These are phyloP conservation scores for Benitochromis conjunctus DNA, from an alignment of 2,113 vertebrate genomes.

Conservation along the genomic window DNA sequence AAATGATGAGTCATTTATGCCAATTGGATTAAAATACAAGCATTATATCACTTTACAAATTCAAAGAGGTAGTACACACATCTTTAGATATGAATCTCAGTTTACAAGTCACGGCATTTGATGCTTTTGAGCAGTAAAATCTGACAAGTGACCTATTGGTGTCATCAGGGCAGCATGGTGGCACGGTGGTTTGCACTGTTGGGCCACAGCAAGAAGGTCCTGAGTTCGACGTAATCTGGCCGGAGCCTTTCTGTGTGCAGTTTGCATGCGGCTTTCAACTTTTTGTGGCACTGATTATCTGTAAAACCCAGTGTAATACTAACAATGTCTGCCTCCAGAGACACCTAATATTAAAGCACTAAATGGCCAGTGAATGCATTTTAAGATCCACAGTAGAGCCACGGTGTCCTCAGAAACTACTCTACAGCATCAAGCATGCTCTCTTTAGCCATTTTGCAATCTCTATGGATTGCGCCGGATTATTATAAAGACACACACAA, in stretches of 20 bases:
- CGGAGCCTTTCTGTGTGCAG: background rate
- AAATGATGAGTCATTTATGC: background rate
- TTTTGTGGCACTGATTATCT: background rate
- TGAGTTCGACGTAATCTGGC: fast-evolving
- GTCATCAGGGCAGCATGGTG: background rate
- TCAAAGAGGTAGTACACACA: background rate
- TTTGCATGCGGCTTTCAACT: background rate
- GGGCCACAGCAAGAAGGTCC: background rate
- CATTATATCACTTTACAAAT: background rate
- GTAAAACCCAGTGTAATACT: background rate
- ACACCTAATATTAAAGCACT: background rate
- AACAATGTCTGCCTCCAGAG: background rate
- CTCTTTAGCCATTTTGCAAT: conserved; percentile 12
- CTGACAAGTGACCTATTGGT: background rate
- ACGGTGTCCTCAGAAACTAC: background rate
- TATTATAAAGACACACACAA: conserved; percentile 37
- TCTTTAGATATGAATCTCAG: background rate
- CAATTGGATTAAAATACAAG: background rate
- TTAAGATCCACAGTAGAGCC: background rate
- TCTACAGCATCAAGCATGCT: background rate
- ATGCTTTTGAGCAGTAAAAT: background rate
- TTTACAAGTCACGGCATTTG: background rate
- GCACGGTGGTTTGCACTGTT: fast-evolving
- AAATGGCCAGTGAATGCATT: background rate
- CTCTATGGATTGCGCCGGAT: conserved; percentile 38